Evolutionary conservation across 2,113 vertebrate species (phyloP), one percentile per base, ranked within the genome.

Genomic region (Apodemus speciosus): DNA sequence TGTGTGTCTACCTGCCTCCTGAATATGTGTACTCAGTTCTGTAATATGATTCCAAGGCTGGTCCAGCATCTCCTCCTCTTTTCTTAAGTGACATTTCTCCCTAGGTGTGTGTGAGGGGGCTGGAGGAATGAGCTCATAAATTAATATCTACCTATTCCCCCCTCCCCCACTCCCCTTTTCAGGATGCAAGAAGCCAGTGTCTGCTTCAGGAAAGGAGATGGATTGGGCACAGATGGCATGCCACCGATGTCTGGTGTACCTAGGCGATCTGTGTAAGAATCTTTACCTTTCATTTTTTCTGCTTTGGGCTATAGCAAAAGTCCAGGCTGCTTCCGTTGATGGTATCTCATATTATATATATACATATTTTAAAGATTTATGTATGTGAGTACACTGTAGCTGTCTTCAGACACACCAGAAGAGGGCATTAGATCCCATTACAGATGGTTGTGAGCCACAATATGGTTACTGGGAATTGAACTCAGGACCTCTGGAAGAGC

Each of bases 161-260:
- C 4, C 3, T 0, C 43, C 10, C 10, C 58, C n/a, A n/a, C n/a
- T n/a, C n/a, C n/a, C n/a, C n/a, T n/a, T 90, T 0, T 11, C 80
- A 99, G 99, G 99, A 92, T 99, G 98, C 93, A 99, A 99, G 98
- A 99, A 99, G 94, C 99, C 99, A 0, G 98, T 99, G 80, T 99
- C 99, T 51, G 99, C 99, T 0, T 98, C 99, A 0, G 98, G 98
- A 90, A 99, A 99, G 97, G 99, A 99, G 98, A 99, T 99, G 99
- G 99, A 99, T 62, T 99, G 99, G 99, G 99, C 99, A 0, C 99
- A 99, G 98, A 99, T 99, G 99, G 99, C 99, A 0, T 99, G 99
- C 95, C 99, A 99, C 97, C 98, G 99, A 56, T 99, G 99, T 95
- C 98, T 99, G 93, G 99, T 99, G 83, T 99, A 99, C 96, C 98